phyloP scores from a whole-genome alignment of 2,113 vertebrate genomes.

The Tretioscincus oriximinensis region DNA sequence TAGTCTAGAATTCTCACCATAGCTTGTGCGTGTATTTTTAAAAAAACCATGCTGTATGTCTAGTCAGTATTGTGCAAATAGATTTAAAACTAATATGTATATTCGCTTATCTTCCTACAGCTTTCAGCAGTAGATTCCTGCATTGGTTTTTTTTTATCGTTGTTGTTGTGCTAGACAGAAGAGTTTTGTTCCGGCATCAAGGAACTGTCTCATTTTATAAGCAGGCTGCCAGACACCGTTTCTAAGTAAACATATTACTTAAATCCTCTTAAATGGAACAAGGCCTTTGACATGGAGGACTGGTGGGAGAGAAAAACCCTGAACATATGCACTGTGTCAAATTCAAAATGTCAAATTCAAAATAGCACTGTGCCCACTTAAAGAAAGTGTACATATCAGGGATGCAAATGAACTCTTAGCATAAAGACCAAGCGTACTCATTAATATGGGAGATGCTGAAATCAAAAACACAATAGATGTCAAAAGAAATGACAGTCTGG shows the following conservation, averaged over 20 bases:
- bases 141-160: background rate
- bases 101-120: background rate
- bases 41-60: background rate
- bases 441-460: too few species aligned
- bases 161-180: background rate
- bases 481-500: too few species aligned
- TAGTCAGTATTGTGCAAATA: slow-evolving; percentile 10
- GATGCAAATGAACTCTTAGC: too few species aligned
- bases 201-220: background rate
- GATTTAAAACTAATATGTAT: background rate
- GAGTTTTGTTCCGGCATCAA: background rate
- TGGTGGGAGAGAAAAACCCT: background rate
- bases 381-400: too few species aligned
- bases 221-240: background rate
- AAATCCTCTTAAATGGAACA: background rate
- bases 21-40: slow-evolving; percentile 17
- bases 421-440: too few species aligned
- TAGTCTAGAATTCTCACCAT: slow-evolving; percentile 8
- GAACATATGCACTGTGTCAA: background rate
- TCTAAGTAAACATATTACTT: background rate
- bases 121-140: slow-evolving; percentile 11
- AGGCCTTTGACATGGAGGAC: too few species aligned
- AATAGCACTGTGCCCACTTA: too few species aligned
- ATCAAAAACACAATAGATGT: too few species aligned
- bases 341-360: background rate